These are phyloP conservation scores for Rhadina sibilatrix DNA, from an alignment of 2,113 vertebrate species.

Conservation along the genomic window DNA sequence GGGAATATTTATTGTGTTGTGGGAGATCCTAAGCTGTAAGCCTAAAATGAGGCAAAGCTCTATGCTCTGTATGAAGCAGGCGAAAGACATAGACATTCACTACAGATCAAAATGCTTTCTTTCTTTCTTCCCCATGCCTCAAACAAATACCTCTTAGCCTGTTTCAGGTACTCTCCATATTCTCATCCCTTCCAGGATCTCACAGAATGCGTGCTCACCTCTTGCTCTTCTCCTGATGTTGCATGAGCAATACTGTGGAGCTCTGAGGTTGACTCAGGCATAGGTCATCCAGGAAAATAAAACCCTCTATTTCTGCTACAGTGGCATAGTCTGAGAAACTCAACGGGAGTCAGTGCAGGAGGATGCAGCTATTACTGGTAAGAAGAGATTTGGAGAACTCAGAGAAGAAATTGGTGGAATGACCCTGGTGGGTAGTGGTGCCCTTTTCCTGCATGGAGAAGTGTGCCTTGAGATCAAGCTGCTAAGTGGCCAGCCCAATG, in stretches of 20 bases:
- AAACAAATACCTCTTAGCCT: background rate
- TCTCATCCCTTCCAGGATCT: background rate
- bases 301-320: background rate
- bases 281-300: background rate
- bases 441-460: background rate
- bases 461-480: background rate
- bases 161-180: background rate
- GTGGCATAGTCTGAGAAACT: background rate
- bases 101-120: background rate
- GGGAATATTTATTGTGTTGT: background rate
- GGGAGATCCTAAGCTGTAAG: background rate
- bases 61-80: background rate
- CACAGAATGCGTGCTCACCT: background rate
- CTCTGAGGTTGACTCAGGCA: background rate
- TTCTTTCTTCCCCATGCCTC: background rate
- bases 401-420: background rate
- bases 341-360: background rate
- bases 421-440: background rate
- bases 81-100: background rate
- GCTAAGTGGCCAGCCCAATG: background rate
- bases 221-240: background rate
- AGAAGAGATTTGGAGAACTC: background rate
- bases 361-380: background rate
- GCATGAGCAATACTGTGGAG: background rate
- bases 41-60: background rate